These are phyloP conservation scores for Gobiocypris rarus DNA, from an alignment of 2,113 vertebrate species.

Conservation along the genomic window DNA sequence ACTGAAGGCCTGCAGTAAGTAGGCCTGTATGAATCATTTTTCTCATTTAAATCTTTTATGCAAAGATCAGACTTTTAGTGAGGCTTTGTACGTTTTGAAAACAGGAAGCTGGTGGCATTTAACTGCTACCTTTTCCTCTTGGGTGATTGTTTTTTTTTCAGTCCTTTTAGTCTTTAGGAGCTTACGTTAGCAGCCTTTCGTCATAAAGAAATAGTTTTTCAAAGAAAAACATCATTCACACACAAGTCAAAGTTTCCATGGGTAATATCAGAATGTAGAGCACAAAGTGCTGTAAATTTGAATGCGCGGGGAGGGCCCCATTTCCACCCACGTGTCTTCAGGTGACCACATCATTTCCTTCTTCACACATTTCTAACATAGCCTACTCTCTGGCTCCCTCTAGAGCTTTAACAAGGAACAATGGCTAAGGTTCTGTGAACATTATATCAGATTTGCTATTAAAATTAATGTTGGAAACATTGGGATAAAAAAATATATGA, in stretches of 20 bases:
- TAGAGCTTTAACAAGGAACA: slow-evolving; percentile 2
- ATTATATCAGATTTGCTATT: background rate
- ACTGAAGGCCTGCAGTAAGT: background rate
- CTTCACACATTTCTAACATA: background rate
- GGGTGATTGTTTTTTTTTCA: background rate
- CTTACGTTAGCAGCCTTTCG: background rate
- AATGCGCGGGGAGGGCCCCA: slow-evolving; percentile 41
- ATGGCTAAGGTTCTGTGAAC: background rate
- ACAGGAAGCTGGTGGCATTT: slow-evolving; percentile 1
- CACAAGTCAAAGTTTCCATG: slow-evolving; percentile 45
- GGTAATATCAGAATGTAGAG: slow-evolving; percentile 32
- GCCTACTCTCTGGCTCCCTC: slow-evolving; percentile 42
- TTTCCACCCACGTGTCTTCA: slow-evolving; percentile 35
- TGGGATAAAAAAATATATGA: background rate
- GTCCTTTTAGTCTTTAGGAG: background rate
- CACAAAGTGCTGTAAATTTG: slow-evolving; percentile 20
- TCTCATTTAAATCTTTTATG: background rate
- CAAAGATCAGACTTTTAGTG: background rate
- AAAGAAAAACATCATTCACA: slow-evolving; percentile 35
- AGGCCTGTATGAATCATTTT: background rate
- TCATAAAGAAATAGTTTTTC: slow-evolving; percentile 51
- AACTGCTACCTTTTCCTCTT: background rate
- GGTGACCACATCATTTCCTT: slow-evolving; percentile 23
- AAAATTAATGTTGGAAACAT: background rate
- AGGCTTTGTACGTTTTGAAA: background rate